These are phyloP conservation scores for Brenthis daphne DNA, from an alignment of 2,888 invertebrate genomes.

Conservation along the genomic window DNA sequence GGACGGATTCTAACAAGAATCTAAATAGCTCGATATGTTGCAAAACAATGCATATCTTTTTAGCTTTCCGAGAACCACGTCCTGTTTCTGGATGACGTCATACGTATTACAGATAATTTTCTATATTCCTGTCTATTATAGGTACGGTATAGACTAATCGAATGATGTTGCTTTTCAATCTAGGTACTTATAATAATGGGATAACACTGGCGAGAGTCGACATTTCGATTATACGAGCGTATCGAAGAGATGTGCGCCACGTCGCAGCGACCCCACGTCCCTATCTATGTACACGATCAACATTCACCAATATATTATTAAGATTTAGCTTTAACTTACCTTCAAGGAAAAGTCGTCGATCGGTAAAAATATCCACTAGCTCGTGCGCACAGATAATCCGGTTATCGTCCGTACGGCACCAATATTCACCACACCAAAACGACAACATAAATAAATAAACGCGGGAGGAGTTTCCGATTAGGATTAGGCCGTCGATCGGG, in stretches of 20 bases:
- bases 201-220: constrained; percentile 5
- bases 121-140: constrained; percentile 2
- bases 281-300: constrained; percentile 46
- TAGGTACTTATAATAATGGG: constrained; percentile 4
- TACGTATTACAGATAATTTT: constrained; percentile 34
- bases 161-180: constrained; percentile 15
- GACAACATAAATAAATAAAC: constrained; percentile 82
- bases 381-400: constrained; percentile 79
- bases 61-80: constrained; percentile 39
- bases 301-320: constrained; percentile 54
- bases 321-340: constrained; percentile 60
- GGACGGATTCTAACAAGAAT: constrained; percentile 68
- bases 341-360: constrained; percentile 65
- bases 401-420: constrained; percentile 80
- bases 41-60: constrained; percentile 30
- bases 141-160: constrained; percentile 10
- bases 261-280: constrained; percentile 64
- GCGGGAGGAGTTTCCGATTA: constrained; percentile 66
- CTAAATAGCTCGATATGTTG: constrained; percentile 45
- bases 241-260: constrained; percentile 67
- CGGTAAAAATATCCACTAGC: constrained; percentile 77
- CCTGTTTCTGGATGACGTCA: constrained; percentile 55
- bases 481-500: constrained; percentile 62
- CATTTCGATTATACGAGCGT: constrained; percentile 47
- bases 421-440: constrained; percentile 81